These are phyloP conservation scores for Tachycineta bicolor DNA, from an alignment of 2,113 vertebrate genomes.

Conservation along the genomic window DNA sequence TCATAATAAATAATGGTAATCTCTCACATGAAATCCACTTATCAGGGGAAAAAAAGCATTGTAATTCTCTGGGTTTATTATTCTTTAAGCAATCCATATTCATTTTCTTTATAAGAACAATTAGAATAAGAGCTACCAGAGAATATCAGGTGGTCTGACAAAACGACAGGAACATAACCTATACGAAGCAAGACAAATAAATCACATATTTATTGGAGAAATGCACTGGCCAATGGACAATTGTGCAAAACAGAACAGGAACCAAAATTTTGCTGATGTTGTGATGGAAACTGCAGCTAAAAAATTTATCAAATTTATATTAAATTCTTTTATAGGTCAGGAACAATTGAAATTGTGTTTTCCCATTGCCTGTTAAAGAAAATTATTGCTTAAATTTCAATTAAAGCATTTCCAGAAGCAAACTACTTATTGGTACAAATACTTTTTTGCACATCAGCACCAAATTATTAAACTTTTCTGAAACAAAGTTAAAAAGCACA, in stretches of 20 bases:
- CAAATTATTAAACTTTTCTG: background rate
- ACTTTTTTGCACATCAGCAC: background rate
- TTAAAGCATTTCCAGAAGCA: background rate
- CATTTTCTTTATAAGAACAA: background rate
- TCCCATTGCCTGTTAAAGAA: fast-evolving
- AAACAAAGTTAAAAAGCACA: background rate
- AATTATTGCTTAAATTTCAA: background rate
- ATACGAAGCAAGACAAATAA: background rate
- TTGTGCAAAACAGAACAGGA: background rate
- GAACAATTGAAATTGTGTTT: background rate
- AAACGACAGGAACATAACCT: background rate
- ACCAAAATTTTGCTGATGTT: background rate
- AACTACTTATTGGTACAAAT: background rate
- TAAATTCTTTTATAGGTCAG: background rate
- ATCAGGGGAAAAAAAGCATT: fast-evolving
- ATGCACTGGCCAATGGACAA: background rate
- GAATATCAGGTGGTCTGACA: background rate
- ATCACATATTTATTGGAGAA: background rate
- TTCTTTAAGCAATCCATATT: background rate
- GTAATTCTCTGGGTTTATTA: background rate
- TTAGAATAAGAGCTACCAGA: background rate
- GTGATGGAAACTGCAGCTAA: background rate
- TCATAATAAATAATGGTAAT: background rate
- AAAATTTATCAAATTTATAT: background rate
- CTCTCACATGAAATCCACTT: background rate